Evolutionary conservation across 1,140 invertebrate species (phyloP), one percentile per base, ranked within the genome.

Genomic region (Caenorhabditis brenneri): DNA sequence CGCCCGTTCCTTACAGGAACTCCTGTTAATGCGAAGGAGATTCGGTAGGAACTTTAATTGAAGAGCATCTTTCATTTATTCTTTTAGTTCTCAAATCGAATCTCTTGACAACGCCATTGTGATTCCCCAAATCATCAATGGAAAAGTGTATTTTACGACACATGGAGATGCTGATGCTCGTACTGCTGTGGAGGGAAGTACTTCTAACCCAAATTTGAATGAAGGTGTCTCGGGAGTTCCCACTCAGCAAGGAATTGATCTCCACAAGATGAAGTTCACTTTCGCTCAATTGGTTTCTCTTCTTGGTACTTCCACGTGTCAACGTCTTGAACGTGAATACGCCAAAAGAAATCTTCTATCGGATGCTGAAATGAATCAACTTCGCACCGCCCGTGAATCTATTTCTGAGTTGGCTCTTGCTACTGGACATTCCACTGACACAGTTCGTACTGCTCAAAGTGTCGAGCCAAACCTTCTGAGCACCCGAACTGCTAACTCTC

Each of bases 401-500:
- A 15, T 42, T 10, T 74, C 65, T 36, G 65, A 74, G n/a, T 19
- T 42, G 9, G 15, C n/a, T 42, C 33, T 74, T 27, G 65, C n/a
- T 2, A 74, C 65, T 12, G 65, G 36, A 0, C 65, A 36, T 31
- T 74, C 65, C 6, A 12, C 65, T 2, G 36, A 42, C n/a, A 46
- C 65, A 6, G 1, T 24, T 24, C 65, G 65, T 42, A 74, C 65
- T 12, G 65, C 65, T 24, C 65, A 74, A 42, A 74, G 65, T 29
- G 65, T 74, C 36, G 65, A 74, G n/a, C 65, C 65, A 24, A 74
- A 74, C 42, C 65, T 74, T 22, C 42, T 74, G 65, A 74, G 65
- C n/a, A 74, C 36, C 24, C 65, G 65, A 24, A 74, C 65, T 42
- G 65, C 65, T n/a, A 74, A 74, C 36, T 74, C 65, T 2, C 2